These are phyloP conservation scores for Sciurus vulgaris DNA, from an alignment of 2,797 vertebrate genomes.

Conservation along the genomic window DNA sequence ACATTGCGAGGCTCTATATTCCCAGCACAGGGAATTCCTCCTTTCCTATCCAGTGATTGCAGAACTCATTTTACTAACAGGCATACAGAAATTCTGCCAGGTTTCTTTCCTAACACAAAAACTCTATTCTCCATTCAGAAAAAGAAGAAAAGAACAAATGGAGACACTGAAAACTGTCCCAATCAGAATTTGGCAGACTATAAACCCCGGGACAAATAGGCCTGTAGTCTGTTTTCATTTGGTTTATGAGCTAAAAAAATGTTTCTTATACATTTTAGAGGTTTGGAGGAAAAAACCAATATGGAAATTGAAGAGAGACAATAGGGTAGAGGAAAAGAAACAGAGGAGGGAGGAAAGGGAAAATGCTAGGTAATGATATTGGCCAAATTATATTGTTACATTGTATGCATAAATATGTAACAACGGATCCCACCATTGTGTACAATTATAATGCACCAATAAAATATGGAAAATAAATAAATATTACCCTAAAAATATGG, in stretches of 20 bases:
- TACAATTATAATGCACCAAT: too few species aligned
- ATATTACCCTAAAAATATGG: neutral
- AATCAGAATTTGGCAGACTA: neutral
- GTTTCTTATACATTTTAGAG: slow-evolving; percentile 40
- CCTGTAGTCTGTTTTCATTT: neutral
- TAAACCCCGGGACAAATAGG: neutral
- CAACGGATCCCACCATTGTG: too few species aligned
- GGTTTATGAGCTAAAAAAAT: neutral
- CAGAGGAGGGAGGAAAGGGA: too few species aligned
- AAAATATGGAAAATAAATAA: too few species aligned
- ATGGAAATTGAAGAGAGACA: too few species aligned
- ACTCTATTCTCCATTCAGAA: neutral
- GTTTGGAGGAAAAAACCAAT: neutral
- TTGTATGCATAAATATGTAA: too few species aligned
- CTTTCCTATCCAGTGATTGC: neutral
- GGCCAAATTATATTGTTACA: too few species aligned
- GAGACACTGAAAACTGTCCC: neutral
- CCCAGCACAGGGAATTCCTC: neutral
- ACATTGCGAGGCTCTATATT: neutral
- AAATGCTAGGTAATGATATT: too few species aligned
- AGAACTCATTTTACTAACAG: neutral
- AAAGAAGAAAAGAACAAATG: neutral
- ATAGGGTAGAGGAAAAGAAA: too few species aligned
- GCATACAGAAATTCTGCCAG: neutral
- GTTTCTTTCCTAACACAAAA: slow-evolving; percentile 14